Conservation (phyloP, 2,888 invertebrate species). For the Thereva unica region DNA sequence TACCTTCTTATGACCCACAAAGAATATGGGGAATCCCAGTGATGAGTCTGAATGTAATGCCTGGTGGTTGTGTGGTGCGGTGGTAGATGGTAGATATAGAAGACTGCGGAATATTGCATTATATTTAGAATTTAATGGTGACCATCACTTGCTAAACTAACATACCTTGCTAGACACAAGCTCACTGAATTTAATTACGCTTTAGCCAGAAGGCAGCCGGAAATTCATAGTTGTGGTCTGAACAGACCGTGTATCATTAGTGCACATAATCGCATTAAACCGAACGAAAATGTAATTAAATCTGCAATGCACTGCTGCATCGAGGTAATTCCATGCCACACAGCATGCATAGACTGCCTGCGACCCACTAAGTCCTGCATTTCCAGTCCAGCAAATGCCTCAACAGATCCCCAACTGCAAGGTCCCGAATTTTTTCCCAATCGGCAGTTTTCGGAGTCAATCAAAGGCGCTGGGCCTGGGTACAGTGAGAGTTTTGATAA, state of each 20-base stretch:
- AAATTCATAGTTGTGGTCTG: slow-evolving; percentile 35
- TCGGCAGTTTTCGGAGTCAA: too few species aligned
- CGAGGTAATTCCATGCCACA: slow-evolving; percentile 16
- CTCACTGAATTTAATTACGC: slow-evolving; percentile 39
- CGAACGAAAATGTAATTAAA: slow-evolving; percentile 41
- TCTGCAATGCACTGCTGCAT: slow-evolving; percentile 39
- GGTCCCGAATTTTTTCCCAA: too few species aligned
- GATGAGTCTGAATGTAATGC: too few species aligned
- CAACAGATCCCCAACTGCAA: too few species aligned
- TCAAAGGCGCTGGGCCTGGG: too few species aligned
- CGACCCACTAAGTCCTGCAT: too few species aligned
- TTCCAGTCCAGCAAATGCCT: too few species aligned
- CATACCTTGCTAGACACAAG: slow-evolving; percentile 15
- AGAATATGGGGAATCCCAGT: too few species aligned
- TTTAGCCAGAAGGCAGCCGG: slow-evolving; percentile 34
- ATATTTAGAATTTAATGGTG: slow-evolving; percentile 16
- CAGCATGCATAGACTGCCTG: neutral
- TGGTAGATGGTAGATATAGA: too few species aligned
- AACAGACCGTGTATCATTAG: neutral
- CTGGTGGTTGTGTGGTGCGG: too few species aligned
- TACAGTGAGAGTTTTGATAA: too few species aligned
- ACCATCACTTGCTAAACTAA: slow-evolving; percentile 25
- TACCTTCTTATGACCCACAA: too few species aligned
- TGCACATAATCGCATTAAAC: slow-evolving; percentile 40
- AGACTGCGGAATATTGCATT: slow-evolving; percentile 16